Conservation (phyloP, 2,113 vertebrate species). For the Pseudorectes ferrugineus region DNA sequence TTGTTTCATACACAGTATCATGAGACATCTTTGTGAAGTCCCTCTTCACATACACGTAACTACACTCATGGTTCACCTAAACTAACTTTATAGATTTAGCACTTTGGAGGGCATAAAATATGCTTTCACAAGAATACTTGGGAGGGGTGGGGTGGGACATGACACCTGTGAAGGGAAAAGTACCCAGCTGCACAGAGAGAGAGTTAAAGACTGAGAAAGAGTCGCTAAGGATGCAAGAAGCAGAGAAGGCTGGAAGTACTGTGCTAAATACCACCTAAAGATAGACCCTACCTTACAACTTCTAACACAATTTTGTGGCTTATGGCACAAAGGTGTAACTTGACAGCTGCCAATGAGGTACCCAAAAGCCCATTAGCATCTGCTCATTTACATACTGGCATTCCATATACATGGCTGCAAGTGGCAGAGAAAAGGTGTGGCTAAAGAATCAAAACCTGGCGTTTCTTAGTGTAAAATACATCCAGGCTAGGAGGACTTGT, state of each 20-base stretch:
- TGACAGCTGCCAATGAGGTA: neutral
- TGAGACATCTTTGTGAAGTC: neutral
- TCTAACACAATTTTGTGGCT: accelerated
- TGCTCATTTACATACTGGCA: neutral
- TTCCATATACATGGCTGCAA: accelerated
- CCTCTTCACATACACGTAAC: neutral
- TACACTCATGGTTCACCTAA: neutral
- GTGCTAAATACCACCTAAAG: neutral
- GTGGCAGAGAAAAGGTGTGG: neutral
- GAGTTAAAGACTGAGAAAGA: neutral
- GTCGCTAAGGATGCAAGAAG: neutral
- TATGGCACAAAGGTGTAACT: neutral
- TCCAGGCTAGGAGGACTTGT: neutral
- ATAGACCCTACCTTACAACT: neutral
- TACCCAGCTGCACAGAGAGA: neutral
- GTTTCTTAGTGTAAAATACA: neutral
- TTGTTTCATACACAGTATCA: neutral
- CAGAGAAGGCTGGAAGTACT: neutral
- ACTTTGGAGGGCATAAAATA: neutral
- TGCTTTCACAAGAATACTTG: neutral
- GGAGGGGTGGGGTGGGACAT: neutral
- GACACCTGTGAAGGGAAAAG: neutral
- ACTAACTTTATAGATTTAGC: neutral
- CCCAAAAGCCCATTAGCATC: neutral
- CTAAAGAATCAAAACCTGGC: neutral